phyloP scores from a whole-genome alignment of 2,888 invertebrate species.

The Teinopalpus imperialis region DNA sequence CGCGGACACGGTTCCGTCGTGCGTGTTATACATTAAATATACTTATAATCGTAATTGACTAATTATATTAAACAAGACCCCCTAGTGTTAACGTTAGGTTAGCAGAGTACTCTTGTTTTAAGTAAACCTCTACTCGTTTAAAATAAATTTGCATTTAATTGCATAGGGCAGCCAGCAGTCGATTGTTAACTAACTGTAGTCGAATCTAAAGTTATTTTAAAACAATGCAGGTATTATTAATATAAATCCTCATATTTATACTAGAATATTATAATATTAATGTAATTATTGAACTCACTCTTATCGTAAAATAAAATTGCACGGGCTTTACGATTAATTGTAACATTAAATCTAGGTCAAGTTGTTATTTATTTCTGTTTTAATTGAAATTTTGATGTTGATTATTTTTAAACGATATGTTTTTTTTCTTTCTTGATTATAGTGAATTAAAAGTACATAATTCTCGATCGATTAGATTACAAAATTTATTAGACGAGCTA shows the following conservation, averaged over 20 bases:
- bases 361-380: slow-evolving; percentile 85
- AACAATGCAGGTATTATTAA: slow-evolving; percentile 81
- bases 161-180: slow-evolving; percentile 53
- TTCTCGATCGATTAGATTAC: slow-evolving; percentile 76
- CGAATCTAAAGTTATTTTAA: slow-evolving; percentile 75
- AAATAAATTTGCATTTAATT: slow-evolving; percentile 72
- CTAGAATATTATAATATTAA: slow-evolving; percentile 72
- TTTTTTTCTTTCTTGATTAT: slow-evolving; percentile 71
- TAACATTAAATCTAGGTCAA: slow-evolving; percentile 80
- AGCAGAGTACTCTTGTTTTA: slow-evolving; percentile 62
- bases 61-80: slow-evolving; percentile 78
- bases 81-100: slow-evolving; percentile 75
- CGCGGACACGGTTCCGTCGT: slow-evolving; percentile 41
- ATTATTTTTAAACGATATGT: slow-evolving; percentile 77
- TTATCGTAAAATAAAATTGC: slow-evolving; percentile 75
- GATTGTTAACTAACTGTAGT: slow-evolving; percentile 61
- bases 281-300: slow-evolving; percentile 73
- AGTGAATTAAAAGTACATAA: slow-evolving; percentile 78
- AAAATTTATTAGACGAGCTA: slow-evolving; percentile 75
- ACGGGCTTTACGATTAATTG: slow-evolving; percentile 80
- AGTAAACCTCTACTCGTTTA: slow-evolving; percentile 65
- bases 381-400: slow-evolving; percentile 76
- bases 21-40: slow-evolving; percentile 51
- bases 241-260: slow-evolving; percentile 80
- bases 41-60: slow-evolving; percentile 83